Conservation (phyloP, 2,888 invertebrate species). For the Rhagonycha fulva region DNA sequence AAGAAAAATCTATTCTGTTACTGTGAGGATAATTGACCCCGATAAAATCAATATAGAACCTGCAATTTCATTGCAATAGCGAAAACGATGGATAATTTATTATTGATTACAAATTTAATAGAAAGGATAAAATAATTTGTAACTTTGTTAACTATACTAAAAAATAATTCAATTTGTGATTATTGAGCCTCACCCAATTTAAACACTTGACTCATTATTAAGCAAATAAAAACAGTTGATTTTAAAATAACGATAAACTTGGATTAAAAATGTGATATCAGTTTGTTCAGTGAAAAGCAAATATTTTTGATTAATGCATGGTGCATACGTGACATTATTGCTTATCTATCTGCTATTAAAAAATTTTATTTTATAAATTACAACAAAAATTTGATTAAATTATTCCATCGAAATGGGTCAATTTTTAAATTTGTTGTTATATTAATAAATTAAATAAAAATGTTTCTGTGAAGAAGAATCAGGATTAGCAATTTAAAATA, state of each 20-base stretch:
- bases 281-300: neutral
- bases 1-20: neutral
- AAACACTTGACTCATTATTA: conserved; percentile 1
- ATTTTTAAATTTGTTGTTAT: too few relatives aligned
- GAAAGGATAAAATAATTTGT: neutral
- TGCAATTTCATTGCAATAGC: neutral
- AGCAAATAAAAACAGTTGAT: neutral
- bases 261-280: neutral
- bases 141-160: neutral
- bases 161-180: neutral
- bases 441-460: neutral
- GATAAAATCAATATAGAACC: neutral
- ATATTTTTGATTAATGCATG: neutral
- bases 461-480: neutral
- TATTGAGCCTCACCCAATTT: neutral
- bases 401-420: too few relatives aligned
- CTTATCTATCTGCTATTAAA: neutral
- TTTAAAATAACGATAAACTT: neutral
- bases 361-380: too few relatives aligned
- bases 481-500: neutral
- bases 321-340: neutral
- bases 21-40: neutral
- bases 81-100: neutral
- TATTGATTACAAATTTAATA: neutral
- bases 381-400: too few relatives aligned